Conservation (phyloP, 2,797 vertebrate species). For the Oreochromis grahami region DNA sequence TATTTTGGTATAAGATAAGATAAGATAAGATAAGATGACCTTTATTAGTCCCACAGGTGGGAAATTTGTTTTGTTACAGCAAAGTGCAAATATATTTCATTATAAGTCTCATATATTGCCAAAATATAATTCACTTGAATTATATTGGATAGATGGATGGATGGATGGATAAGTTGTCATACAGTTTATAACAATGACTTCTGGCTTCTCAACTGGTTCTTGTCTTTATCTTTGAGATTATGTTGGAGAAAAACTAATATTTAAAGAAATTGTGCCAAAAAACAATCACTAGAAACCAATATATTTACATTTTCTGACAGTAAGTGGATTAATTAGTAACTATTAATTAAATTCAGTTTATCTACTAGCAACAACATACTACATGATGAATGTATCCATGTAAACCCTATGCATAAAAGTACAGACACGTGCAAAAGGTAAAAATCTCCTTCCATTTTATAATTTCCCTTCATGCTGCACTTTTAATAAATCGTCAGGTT, state of each 20-base stretch:
- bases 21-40: too few species aligned
- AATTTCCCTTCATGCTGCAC: slow-evolving; percentile 57
- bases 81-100: background rate
- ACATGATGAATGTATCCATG: slow-evolving; percentile 17
- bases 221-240: background rate
- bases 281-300: background rate
- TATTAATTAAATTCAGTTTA: background rate
- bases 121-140: background rate
- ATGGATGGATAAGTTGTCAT: background rate
- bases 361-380: slow-evolving; percentile 4
- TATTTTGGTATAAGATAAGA: background rate
- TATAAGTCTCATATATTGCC: background rate
- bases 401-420: slow-evolving; percentile 1
- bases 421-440: background rate
- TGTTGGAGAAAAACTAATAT: background rate
- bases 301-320: background rate
- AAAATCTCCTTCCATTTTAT: slow-evolving; percentile 11
- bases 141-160: background rate
- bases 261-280: background rate
- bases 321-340: background rate
- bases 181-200: background rate
- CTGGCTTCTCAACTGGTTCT: background rate
- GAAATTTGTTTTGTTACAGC: too few species aligned
- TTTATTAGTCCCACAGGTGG: too few species aligned
- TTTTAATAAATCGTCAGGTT: slow-evolving; percentile 68